Percentiles rank a stretch among this genome's conserved stretches.
Evolutionary conservation across 1,140 invertebrate genomes (phyloP).

Genomic region (Lordiphosa clarofinis): DNA sequence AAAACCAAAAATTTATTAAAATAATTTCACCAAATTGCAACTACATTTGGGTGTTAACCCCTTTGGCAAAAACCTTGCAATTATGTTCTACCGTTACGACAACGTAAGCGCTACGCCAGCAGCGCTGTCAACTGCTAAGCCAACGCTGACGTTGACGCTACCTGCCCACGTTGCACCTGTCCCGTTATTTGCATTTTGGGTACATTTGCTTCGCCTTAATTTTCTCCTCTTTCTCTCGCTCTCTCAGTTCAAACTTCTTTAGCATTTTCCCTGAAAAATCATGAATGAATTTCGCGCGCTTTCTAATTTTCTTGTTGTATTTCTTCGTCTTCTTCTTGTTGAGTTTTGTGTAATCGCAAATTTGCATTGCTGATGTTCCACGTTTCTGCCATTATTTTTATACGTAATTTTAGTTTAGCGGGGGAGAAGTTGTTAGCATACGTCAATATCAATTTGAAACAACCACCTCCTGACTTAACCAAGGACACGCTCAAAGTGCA

Average conservation of each 20-base stretch:
- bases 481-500: slow-evolving; percentile 37
- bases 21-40: slow-evolving; percentile 7
- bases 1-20: too few relatives aligned
- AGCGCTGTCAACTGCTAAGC: slow-evolving; percentile 5
- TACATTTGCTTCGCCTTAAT: background rate
- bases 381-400: slow-evolving; percentile 33
- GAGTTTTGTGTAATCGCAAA: slow-evolving; percentile 30
- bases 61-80: too few relatives aligned
- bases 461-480: slow-evolving; percentile 15
- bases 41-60: background rate
- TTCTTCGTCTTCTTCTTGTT: background rate
- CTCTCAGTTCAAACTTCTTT: background rate
- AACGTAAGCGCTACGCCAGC: slow-evolving; percentile 19
- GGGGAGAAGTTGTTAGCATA: background rate
- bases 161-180: slow-evolving; percentile 52
- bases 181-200: slow-evolving; percentile 21
- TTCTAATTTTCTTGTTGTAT: slow-evolving; percentile 23
- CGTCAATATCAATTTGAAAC: too few relatives aligned
- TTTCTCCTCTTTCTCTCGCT: background rate
- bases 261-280: background rate
- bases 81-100: slow-evolving; percentile 2
- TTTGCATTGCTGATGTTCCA: slow-evolving; percentile 60
- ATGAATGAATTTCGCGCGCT: slow-evolving; percentile 53
- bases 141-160: background rate
- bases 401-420: slow-evolving; percentile 39